These are phyloP conservation scores for Varroa destructor DNA, from an alignment of 1,140 invertebrate species.

Conservation along the genomic window DNA sequence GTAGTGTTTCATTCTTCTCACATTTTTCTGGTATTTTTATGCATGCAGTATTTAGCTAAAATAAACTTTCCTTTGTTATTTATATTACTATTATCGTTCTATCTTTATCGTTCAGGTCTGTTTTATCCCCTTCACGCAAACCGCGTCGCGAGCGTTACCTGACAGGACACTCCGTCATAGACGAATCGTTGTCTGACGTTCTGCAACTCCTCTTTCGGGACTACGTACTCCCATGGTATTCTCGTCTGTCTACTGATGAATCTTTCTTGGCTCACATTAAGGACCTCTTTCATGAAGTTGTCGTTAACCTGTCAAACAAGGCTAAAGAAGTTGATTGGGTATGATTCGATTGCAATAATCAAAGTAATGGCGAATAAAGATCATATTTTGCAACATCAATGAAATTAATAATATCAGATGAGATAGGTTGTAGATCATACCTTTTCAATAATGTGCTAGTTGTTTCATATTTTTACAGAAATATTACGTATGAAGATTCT, in stretches of 20 bases:
- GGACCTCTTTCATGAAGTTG: conserved; percentile 44
- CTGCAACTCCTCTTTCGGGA: conserved; percentile 47
- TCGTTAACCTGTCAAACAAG: conserved; percentile 47
- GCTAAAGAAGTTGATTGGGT: conserved; percentile 75
- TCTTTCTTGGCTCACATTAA: conserved; percentile 46
- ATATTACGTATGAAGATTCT: too few species aligned
- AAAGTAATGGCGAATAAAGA: too few species aligned
- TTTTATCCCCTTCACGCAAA: conserved; percentile 22
- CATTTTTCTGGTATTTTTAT: too few species aligned
- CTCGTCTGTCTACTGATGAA: conserved; percentile 46
- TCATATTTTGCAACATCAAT: too few species aligned
- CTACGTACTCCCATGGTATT: conserved; percentile 65
- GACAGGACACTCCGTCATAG: conserved; percentile 54
- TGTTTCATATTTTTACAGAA: too few species aligned
- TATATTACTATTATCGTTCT: too few species aligned
- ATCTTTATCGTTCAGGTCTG: background rate
- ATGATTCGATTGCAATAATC: background rate
- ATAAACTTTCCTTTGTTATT: too few species aligned
- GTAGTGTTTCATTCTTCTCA: too few species aligned
- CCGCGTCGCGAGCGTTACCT: conserved; percentile 36
- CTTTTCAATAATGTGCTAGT: too few species aligned
- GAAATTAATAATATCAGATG: too few species aligned
- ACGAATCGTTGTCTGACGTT: conserved; percentile 53
- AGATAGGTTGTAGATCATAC: too few species aligned
- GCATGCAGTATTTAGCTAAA: too few species aligned